phyloP scores from a whole-genome alignment of 2,888 invertebrate genomes.

The Neoitamus cyanurus region DNA sequence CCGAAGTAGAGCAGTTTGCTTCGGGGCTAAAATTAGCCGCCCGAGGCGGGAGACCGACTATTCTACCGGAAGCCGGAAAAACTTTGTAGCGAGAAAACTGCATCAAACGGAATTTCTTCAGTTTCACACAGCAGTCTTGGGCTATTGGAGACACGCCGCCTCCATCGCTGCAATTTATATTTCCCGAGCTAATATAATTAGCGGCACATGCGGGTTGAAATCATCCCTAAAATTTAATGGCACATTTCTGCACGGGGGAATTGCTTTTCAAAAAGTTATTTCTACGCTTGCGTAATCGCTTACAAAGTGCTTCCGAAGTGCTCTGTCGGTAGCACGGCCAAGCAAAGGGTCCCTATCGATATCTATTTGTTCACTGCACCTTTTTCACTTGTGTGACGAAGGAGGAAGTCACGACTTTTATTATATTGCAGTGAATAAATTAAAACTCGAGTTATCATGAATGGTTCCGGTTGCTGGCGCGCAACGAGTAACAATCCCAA shows the following conservation, averaged over 20 bases:
- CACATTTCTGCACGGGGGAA: neutral
- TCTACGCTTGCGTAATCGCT: neutral
- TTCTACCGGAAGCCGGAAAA: slow-evolving; percentile 36
- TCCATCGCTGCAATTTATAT: neutral
- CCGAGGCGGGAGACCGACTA: neutral
- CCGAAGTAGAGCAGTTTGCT: neutral
- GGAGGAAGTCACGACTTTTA: slow-evolving; percentile 2
- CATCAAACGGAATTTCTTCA: neutral
- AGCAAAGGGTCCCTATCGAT: neutral
- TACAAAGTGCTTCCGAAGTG: slow-evolving; percentile 9
- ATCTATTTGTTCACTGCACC: neutral
- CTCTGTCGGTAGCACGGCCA: neutral
- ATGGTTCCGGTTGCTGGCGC: neutral
- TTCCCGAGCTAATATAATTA: neutral
- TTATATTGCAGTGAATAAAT: neutral
- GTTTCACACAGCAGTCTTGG: neutral
- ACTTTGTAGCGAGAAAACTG: neutral
- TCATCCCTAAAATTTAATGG: neutral
- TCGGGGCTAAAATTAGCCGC: slow-evolving; percentile 7
- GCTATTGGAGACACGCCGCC: neutral
- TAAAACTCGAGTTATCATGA: neutral
- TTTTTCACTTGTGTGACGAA: neutral
- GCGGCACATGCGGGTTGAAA: neutral
- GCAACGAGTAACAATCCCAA: neutral
- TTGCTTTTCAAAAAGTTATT: neutral